Base-by-base conservation (phyloP, 2,888 invertebrate species). In the Ichneumoninae sp. region DNA sequence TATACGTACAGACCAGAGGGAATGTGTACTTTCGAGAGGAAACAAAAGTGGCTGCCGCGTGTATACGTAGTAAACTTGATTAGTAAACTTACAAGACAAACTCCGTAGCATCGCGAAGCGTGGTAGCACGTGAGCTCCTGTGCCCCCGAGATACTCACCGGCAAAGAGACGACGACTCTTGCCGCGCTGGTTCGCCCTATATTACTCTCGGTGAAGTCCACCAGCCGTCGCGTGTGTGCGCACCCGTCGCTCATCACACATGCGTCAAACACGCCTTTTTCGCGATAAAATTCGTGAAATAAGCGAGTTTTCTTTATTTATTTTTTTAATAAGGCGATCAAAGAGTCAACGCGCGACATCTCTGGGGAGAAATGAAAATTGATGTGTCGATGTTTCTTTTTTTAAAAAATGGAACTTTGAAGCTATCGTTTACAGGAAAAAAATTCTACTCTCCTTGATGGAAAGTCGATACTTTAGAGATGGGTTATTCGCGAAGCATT, bases 11-110 rank as follows among this genome's bases (percentile, higher is more conserved):
- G n/a, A 40, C 50, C 22, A 19, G 16, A 16, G 33, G 62, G 50
- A 79, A 52, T 74, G 75, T 79, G 57, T 57, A 66, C 66, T 81
- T 84, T 71, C 19, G 22, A 10, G 50, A 44, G 62, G 57, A 26
- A 57, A 80, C 80, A 83, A 83, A 84, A 65, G 77, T 75, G 79
- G 36, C 36, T 60, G 22, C 52, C 52, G 79, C 79, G 78, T 82
- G 70, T 82, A 62, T 75, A 81, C 80, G 78, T 75, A 79, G 84
- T 79, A 84, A 84, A 84, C 82, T 82, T 84, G 81, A 84, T 84
- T 84, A 84, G 82, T 71, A 84, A 84, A 84, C 84, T 84, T 82
- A 60, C 71, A 75, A 82, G 84, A 82, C 84, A 79, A 84, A 84
- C 84, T 82, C 71, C 50, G 82, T 26, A 75, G 62, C 70, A 75